A percentile compares a stretch with the other conserved stretches of the same genome.
Conservation (phyloP, 2,797 vertebrate genomes). For the Rhinoraja longicauda region DNA sequence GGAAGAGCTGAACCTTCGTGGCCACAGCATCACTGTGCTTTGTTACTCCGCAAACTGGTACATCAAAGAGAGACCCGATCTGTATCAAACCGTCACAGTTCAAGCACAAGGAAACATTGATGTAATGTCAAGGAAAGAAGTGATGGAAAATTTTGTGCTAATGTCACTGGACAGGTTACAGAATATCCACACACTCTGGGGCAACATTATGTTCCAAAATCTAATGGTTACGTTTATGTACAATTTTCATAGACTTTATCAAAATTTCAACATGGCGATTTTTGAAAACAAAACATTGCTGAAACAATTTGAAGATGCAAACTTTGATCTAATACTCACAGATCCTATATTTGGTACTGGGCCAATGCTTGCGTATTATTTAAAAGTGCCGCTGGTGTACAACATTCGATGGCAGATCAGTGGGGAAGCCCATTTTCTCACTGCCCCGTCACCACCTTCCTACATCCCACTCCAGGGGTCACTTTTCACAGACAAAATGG, state of each 20-base stretch:
- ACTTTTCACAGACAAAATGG: conserved; percentile 51
- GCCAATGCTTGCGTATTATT: conserved; percentile 15
- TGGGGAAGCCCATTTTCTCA: conserved; percentile 27
- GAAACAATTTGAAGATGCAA: neutral
- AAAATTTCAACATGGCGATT: conserved; percentile 41
- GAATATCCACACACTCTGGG: neutral
- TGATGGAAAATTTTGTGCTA: neutral
- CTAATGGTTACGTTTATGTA: fast-evolving
- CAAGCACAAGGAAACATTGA: neutral
- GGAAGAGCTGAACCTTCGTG: conserved; percentile 51
- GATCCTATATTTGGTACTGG: conserved; percentile 35
- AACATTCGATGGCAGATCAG: conserved; percentile 18
- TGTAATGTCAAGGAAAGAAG: fast-evolving
- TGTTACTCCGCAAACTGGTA: conserved; percentile 56
- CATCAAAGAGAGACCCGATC: conserved; percentile 50
- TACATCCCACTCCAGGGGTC: conserved; percentile 41
- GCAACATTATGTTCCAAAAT: neutral
- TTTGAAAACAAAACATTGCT: conserved; percentile 35
- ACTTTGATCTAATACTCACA: conserved; percentile 39
- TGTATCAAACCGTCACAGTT: conserved; percentile 40
- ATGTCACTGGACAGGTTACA: neutral
- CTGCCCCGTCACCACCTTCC: conserved; percentile 38
- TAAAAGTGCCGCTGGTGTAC: conserved; percentile 32
- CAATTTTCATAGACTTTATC: neutral
- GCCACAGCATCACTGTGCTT: conserved; percentile 59